Evolutionary conservation across 2,113 vertebrate genomes (phyloP).

Genomic region (Epinephelus cyanopodus): DNA sequence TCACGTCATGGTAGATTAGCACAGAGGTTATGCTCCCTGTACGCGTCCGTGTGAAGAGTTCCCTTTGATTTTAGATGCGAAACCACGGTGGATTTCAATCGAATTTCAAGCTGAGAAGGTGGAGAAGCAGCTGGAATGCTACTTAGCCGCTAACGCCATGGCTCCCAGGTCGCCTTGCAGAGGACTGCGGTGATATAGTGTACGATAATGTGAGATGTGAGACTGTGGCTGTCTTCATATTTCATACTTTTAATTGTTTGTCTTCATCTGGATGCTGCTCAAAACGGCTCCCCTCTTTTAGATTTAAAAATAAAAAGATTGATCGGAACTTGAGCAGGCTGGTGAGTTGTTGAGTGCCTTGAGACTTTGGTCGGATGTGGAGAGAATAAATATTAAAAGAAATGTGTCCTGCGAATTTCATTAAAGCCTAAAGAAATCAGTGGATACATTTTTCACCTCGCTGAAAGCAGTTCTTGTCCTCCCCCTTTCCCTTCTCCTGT

Average conservation of each 20-base stretch:
- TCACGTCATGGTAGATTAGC: slow-evolving; percentile 67
- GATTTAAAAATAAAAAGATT: slow-evolving; percentile 24
- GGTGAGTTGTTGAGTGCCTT: slow-evolving; percentile 30
- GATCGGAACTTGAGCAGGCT: slow-evolving; percentile 8
- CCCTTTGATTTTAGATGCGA: slow-evolving; percentile 68
- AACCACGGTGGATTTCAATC: slow-evolving; percentile 67
- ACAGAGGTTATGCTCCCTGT: slow-evolving; percentile 57
- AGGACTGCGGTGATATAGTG: slow-evolving; percentile 25
- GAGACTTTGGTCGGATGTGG: slow-evolving; percentile 29
- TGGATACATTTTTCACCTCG: slow-evolving; percentile 18
- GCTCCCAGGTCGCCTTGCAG: slow-evolving; percentile 39
- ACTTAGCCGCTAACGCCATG: slow-evolving; percentile 43
- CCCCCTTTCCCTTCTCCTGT: neutral
- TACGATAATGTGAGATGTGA: slow-evolving; percentile 36
- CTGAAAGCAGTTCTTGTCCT: neutral
- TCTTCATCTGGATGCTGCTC: slow-evolving; percentile 17
- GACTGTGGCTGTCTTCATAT: slow-evolving; percentile 31
- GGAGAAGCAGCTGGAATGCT: slow-evolving; percentile 71
- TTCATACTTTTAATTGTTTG: slow-evolving; percentile 52
- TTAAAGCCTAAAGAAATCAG: slow-evolving; percentile 36
- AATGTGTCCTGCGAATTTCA: slow-evolving; percentile 50
- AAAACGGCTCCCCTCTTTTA: slow-evolving; percentile 29
- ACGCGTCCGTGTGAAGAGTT: slow-evolving; percentile 52
- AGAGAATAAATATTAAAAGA: slow-evolving; percentile 40
- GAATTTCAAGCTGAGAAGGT: slow-evolving; percentile 72